Base-by-base conservation (phyloP, 2,797 vertebrate species). In the Apodemus agrarius region DNA sequence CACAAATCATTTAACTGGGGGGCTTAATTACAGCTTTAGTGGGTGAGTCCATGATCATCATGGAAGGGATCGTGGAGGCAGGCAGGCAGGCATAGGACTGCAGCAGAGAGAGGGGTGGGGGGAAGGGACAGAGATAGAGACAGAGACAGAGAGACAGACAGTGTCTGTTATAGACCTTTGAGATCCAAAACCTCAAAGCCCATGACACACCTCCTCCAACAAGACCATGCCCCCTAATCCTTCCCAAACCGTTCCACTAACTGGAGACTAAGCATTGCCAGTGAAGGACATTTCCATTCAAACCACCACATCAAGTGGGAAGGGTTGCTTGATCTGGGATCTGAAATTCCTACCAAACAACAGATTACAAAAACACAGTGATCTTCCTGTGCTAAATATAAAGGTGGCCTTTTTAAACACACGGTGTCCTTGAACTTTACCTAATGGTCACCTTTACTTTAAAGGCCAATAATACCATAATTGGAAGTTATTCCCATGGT, bases 401-500 rank as follows among this genome's bases (percentile, higher is more conserved):
- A 10, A 90, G 2, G 72, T 26, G 54, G 24, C 24, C 76, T 4
- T 52, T 57, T 95, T 72, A 65, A 91, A 84, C 81, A 91, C 84
- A n/a, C 57, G 89, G 79, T 96, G 6, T 24, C 21, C 13, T 81
- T 87, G 46, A 49, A 88, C 69, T 72, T 72, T n/a, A 65, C 12
- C 12, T 69, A 67, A 31, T 94, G 69, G 59, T 31, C 63, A 75
- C 49, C 49, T 46, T 79, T 82, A 65, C 67, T 31, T 83, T 92
- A 95, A 92, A 86, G 34, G 40, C 37, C 69, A 92, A 59, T 93
- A 93, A 82, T 34, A 21, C 24, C 67, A 65, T 87, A 79, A 63
- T 86, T 89, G 79, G 63, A 79, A 74, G 46, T 24, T 78, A 87
- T 93, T 81, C n/a, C 96, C 69, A 87, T 49, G 3, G 54, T 83